Conservation (phyloP, 1,140 invertebrate species). For the Drosophila sturtevanti region DNA sequence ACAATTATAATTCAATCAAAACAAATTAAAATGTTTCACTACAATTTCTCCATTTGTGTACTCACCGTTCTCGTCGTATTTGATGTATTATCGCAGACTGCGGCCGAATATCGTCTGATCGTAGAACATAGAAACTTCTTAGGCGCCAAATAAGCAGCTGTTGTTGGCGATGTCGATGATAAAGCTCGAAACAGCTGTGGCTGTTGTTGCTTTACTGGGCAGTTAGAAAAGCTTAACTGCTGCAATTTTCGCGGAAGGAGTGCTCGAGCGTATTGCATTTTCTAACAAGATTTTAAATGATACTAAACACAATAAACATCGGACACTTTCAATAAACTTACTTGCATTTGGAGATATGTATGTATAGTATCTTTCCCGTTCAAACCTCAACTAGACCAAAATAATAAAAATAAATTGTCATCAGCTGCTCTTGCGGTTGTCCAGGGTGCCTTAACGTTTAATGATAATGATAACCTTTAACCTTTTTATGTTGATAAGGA, state of each 20-base stretch:
- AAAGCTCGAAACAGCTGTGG: slow-evolving; percentile 2
- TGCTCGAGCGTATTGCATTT: slow-evolving; percentile 31
- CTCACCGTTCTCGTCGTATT: slow-evolving; percentile 23
- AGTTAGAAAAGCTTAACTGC: slow-evolving; percentile 5
- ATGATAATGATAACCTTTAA: slow-evolving; percentile 9
- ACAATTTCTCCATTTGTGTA: not conserved
- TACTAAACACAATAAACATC: not conserved
- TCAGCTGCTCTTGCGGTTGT: not conserved
- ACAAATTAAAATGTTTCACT: not conserved
- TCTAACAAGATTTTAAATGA: not conserved
- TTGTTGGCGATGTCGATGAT: slow-evolving; percentile 13
- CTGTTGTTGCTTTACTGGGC: slow-evolving; percentile 9
- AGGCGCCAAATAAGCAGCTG: slow-evolving; percentile 7
- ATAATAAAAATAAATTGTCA: not conserved
- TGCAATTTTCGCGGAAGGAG: slow-evolving; percentile 29
- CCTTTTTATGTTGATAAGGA: slow-evolving; percentile 10
- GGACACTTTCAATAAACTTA: not conserved
- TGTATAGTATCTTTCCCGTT: slow-evolving; percentile 3
- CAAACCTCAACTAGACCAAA: slow-evolving; percentile 2
- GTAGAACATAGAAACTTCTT: slow-evolving; percentile 5
- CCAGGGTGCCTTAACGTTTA: not conserved
- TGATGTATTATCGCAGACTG: slow-evolving; percentile 7
- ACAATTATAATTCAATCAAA: not conserved
- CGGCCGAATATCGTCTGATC: slow-evolving; percentile 49
- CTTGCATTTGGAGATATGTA: not conserved